Evolutionary conservation across 2,888 invertebrate species (phyloP).

Genomic region (Thalpophila matura): DNA sequence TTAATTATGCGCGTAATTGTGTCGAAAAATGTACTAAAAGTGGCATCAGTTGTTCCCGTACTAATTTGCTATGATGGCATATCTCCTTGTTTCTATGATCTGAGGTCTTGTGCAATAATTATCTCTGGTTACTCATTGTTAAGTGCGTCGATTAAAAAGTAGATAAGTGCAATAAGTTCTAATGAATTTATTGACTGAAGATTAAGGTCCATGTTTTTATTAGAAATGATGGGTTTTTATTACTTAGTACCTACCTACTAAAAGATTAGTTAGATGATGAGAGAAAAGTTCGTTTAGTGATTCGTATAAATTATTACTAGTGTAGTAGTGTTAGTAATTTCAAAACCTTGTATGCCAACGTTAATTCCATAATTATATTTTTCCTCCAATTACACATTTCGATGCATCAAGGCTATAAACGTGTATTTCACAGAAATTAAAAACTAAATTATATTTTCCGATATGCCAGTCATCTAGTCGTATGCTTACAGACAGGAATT

Average conservation of each 20-base stretch:
- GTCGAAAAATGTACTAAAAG: no score
- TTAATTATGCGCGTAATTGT: no score
- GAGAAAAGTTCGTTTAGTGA: background rate
- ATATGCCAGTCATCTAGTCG: slow-evolving; percentile 46
- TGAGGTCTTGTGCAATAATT: slow-evolving; percentile 30
- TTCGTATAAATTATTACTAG: background rate
- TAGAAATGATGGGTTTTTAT: slow-evolving; percentile 9
- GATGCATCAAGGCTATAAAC: slow-evolving; percentile 1
- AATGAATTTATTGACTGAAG: slow-evolving; percentile 28
- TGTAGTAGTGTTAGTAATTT: no score
- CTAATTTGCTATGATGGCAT: no score
- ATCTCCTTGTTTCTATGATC: no score
- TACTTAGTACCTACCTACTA: no score
- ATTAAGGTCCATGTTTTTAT: slow-evolving; percentile 13
- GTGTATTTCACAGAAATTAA: slow-evolving; percentile 9
- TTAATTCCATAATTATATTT: no score
- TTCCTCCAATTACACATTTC: slow-evolving; percentile 15
- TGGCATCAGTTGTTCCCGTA: no score
- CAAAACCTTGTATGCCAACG: no score
- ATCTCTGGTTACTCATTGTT: slow-evolving; percentile 22
- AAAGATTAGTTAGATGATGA: no score
- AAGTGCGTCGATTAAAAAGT: slow-evolving; percentile 17
- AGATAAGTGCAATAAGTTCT: slow-evolving; percentile 17
- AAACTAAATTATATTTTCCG: slow-evolving; percentile 23
- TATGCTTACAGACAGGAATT: slow-evolving; percentile 43